phyloP scores from a whole-genome alignment of 2,888 invertebrate genomes.

The Polydrusus pterygomalis region DNA sequence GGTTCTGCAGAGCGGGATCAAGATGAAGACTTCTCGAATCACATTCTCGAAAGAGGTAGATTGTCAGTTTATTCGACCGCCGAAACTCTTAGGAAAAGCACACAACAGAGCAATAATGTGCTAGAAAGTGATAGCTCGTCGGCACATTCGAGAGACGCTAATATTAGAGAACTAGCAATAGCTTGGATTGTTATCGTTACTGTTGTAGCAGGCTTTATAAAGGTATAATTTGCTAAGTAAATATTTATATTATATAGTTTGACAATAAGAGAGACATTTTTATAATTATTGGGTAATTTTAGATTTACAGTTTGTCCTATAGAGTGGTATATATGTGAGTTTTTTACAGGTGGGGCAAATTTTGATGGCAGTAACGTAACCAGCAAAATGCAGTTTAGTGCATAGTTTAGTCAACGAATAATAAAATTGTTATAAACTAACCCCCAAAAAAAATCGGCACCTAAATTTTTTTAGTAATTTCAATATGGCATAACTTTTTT shows the following conservation, averaged over 20 bases:
- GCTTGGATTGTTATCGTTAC: constrained; percentile 34
- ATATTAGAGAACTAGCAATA: constrained; percentile 39
- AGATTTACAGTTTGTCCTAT: constrained; percentile 11
- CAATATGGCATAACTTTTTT: no score
- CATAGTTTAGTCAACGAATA: no score
- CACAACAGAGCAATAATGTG: constrained; percentile 50
- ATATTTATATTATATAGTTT: constrained; percentile 47
- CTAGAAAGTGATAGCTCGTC: constrained; percentile 28
- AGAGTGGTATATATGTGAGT: no score
- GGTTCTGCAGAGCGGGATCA: constrained; percentile 84
- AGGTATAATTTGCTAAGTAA: constrained; percentile 18
- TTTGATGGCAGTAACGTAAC: no score
- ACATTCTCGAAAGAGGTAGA: constrained; percentile 62
- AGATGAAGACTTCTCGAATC: constrained; percentile 75
- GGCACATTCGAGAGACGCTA: constrained; percentile 7
- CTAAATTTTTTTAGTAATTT: no score
- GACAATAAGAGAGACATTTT: constrained; percentile 52
- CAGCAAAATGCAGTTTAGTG: no score
- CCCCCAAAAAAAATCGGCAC: no score
- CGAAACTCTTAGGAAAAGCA: constrained; percentile 37
- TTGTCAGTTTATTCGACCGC: constrained; percentile 31
- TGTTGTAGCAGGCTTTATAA: constrained; percentile 3
- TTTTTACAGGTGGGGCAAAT: no score
- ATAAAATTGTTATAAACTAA: no score
- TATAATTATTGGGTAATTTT: constrained; percentile 10